Evolutionary conservation across 1,140 invertebrate species (phyloP).

Genomic region (Leptopilina clavipes): DNA sequence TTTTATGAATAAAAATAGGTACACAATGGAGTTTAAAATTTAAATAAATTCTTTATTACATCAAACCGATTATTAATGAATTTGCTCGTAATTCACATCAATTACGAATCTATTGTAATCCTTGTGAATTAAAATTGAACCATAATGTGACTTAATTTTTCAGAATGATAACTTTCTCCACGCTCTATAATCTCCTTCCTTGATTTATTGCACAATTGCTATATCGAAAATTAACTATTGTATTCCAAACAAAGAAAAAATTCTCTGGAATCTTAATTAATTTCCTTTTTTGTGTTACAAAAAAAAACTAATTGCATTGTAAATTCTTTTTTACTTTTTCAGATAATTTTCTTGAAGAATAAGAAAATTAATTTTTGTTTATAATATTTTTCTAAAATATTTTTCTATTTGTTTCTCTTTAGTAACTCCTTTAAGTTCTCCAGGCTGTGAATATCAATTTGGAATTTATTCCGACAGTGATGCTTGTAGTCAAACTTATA

Average conservation of each 20-base stretch:
- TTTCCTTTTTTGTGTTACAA: background rate
- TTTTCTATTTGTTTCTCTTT: constrained; percentile 55
- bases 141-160: background rate
- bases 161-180: constrained; percentile 1
- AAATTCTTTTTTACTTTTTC: background rate
- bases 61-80: background rate
- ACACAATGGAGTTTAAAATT: background rate
- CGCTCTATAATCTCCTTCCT: constrained; percentile 3
- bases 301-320: background rate
- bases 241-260: background rate
- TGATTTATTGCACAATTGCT: constrained; percentile 11
- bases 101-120: constrained; percentile 1
- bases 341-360: too few species aligned
- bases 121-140: background rate
- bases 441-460: constrained; percentile 91
- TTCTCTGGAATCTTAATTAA: constrained; percentile 2
- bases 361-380: too few species aligned
- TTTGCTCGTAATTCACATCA: constrained; percentile 19
- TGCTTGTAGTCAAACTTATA: constrained; percentile 88
- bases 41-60: background rate
- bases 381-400: constrained; percentile 26
- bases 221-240: background rate
- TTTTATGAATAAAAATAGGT: too few species aligned
- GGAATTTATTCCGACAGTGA: constrained; percentile 88
- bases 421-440: constrained; percentile 86